Percentiles rank a stretch among this genome's conserved stretches.
Evolutionary conservation across 2,797 vertebrate genomes (phyloP).

Genomic region (Chaenodraco wilsoni): DNA sequence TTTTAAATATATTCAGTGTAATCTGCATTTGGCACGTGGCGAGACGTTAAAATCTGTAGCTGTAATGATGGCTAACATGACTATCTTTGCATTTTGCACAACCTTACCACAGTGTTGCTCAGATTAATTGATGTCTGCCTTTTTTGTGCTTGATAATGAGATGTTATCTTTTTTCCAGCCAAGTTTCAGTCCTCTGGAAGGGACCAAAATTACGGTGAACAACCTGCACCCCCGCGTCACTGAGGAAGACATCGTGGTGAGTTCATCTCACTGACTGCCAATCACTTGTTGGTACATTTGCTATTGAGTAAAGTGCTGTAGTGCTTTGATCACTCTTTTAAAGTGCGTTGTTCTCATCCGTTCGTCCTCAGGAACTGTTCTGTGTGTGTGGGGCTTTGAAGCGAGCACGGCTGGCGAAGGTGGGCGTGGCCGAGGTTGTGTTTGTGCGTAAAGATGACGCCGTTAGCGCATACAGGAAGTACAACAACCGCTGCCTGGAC

Average conservation of each 20-base stretch:
- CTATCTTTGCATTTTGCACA: background rate
- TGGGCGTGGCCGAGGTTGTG: slow-evolving; percentile 96
- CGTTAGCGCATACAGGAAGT: slow-evolving; percentile 96
- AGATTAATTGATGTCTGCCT: no score
- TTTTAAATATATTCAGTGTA: background rate
- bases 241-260: slow-evolving; percentile 98
- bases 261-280: slow-evolving; percentile 49
- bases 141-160: background rate
- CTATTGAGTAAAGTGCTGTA: background rate
- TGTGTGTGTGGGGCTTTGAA: slow-evolving; percentile 98
- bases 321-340: slow-evolving; percentile 13
- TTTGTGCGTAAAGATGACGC: slow-evolving; percentile 98
- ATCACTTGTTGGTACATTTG: background rate
- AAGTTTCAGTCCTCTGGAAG: slow-evolving; percentile 93
- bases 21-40: background rate
- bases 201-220: slow-evolving; percentile 98
- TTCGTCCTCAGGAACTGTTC: slow-evolving; percentile 90
- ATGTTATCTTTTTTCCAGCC: slow-evolving; percentile 72
- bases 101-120: background rate
- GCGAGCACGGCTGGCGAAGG: slow-evolving; percentile 91
- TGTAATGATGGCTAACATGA: background rate
- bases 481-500: slow-evolving; percentile 98
- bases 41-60: background rate
- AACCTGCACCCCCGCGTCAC: slow-evolving; percentile 96
- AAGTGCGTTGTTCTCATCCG: slow-evolving; percentile 18